These are phyloP conservation scores for Hirtodrosophila confusa DNA, from an alignment of 2,888 invertebrate species.

Conservation along the genomic window DNA sequence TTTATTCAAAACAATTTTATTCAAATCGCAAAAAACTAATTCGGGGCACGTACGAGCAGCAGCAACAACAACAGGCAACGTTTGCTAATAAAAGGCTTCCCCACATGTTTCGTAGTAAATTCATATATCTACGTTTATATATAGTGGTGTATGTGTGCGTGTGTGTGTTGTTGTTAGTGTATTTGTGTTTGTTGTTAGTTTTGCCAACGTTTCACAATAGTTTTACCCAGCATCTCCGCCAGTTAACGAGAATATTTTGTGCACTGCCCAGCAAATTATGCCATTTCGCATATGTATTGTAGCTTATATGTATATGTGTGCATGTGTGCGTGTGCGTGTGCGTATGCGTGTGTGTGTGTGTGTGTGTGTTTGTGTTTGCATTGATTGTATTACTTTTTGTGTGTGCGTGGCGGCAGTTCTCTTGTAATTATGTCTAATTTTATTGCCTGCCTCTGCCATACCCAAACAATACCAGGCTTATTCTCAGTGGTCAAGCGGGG, in stretches of 20 bases:
- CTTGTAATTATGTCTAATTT: constrained; percentile 78
- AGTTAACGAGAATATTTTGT: constrained; percentile 61
- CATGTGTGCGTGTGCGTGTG: too few species aligned
- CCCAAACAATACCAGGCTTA: constrained; percentile 19
- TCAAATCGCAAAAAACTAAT: constrained; percentile 79
- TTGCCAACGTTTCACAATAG: constrained; percentile 62
- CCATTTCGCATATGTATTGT: constrained; percentile 49
- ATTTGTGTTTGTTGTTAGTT: constrained; percentile 53
- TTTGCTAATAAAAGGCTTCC: constrained; percentile 53
- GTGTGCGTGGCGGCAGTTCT: constrained; percentile 33
- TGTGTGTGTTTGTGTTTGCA: constrained; percentile 23
- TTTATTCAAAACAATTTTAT: constrained; percentile 79
- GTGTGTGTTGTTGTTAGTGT: constrained; percentile 6
- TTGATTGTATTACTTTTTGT: constrained; percentile 43
- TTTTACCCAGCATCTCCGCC: constrained; percentile 34
- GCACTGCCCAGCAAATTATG: constrained; percentile 69
- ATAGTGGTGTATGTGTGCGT: constrained; percentile 13
- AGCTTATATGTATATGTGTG: constrained; percentile 18
- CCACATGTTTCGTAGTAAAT: constrained; percentile 48
- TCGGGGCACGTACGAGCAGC: constrained; percentile 67
- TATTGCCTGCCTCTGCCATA: constrained; percentile 42
- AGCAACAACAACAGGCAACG: constrained; percentile 20
- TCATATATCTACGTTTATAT: constrained; percentile 36
- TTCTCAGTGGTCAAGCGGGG: constrained; percentile 8
- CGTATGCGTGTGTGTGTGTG: constrained; percentile 15